A percentile compares a stretch with the other conserved stretches of the same genome.
phyloP scores from a whole-genome alignment of 2,797 vertebrate species.

The Tamandua tetradactyla region DNA sequence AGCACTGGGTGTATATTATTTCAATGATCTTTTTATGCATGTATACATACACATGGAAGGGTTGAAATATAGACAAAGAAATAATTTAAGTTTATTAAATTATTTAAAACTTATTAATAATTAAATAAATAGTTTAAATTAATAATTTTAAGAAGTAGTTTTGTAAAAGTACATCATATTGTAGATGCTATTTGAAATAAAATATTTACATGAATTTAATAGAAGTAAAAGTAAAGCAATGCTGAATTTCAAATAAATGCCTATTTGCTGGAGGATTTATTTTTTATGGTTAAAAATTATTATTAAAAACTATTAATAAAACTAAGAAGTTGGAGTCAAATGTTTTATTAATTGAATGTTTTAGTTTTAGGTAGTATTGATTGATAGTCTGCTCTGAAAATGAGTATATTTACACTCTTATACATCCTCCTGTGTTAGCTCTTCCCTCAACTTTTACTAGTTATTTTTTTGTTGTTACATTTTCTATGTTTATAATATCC shows the following conservation, averaged over 20 bases:
- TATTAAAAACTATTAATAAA: background rate
- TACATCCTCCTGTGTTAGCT: background rate
- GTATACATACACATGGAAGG: background rate
- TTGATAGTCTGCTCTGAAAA: conserved; percentile 18
- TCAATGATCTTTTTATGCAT: background rate
- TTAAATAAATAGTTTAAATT: background rate
- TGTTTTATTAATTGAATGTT: conserved; percentile 23
- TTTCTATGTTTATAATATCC: background rate
- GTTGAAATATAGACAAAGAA: background rate
- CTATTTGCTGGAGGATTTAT: conserved; percentile 5
- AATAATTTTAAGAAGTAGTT: background rate
- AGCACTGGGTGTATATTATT: conserved; percentile 11
- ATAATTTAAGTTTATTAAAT: background rate
- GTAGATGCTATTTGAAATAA: background rate
- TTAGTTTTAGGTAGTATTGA: conserved; percentile 37
- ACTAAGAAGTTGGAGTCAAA: background rate
- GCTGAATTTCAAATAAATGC: conserved; percentile 11
- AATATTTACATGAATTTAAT: conserved; percentile 20
- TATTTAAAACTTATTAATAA: too few species aligned
- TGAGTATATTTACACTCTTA: background rate
- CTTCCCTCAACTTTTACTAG: background rate
- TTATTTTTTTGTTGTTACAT: background rate
- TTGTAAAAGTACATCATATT: background rate
- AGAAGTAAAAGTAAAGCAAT: conserved; percentile 1
- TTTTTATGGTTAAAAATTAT: background rate